Conservation (phyloP, 2,113 vertebrate species). For the Indri indri region DNA sequence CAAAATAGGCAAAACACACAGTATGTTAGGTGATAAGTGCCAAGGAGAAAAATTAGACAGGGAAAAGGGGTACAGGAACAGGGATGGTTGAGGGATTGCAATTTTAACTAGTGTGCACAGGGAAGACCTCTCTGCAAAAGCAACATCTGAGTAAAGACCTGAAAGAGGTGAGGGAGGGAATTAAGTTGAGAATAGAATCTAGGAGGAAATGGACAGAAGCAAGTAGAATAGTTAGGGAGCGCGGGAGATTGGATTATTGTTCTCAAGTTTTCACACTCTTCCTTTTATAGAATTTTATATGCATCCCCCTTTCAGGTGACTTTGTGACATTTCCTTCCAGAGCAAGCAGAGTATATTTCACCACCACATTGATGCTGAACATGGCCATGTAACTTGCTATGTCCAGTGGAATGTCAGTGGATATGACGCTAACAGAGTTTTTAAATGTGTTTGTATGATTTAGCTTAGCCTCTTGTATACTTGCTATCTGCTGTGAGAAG, state of each 20-base stretch:
- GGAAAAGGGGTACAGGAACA: not conserved
- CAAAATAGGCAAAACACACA: not conserved
- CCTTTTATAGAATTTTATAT: not conserved
- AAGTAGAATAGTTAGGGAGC: not conserved
- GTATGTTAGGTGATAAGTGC: not conserved
- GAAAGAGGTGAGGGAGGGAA: not conserved
- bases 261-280: constrained; percentile 9
- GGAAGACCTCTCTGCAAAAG: not conserved
- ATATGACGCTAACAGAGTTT: constrained; percentile 32
- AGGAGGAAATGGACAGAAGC: not conserved
- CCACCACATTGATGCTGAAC: not conserved
- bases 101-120: not conserved
- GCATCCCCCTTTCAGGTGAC: not conserved
- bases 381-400: not conserved
- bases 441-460: constrained; percentile 52
- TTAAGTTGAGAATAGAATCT: not conserved
- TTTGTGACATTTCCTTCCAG: not conserved
- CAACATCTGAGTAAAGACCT: constrained; percentile 17
- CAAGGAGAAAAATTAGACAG: not conserved
- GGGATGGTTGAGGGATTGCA: not conserved
- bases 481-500: constrained; percentile 41
- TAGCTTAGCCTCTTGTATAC: constrained; percentile 19
- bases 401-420: not conserved
- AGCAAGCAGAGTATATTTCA: constrained; percentile 24
- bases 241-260: not conserved